Base-by-base conservation (phyloP, 2,888 invertebrate species). In the Pachymerium ferrugineum region DNA sequence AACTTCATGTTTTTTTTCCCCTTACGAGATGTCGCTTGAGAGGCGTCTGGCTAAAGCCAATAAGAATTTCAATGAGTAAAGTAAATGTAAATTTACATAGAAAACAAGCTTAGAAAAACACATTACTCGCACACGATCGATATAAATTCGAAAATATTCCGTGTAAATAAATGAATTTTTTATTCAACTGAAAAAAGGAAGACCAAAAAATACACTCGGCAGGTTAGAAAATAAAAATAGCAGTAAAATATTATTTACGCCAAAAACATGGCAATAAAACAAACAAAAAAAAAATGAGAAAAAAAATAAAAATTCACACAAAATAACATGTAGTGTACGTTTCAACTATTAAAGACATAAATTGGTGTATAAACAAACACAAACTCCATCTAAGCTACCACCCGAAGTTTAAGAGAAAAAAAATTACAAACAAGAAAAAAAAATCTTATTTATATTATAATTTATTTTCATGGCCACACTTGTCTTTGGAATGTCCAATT, bases 191-290 rank as follows among this genome's bases (percentile, higher is more conserved):
- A 62, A 62, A 62, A 62, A 25, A n/a, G 28, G 62, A 62, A 62
- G 62, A 62, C 62, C 25, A 62, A 62, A 62, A 47, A 47, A 62
- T 62, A 62, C 62, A 62, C 62, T 62, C 62, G 62, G 62, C 62
- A 22, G 28, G 62, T 62, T 62, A n/a, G 28, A 62, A 62, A 22
- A 62, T 28, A 54, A 25, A 12, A 25, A 28, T 22, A 62, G 62
- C 62, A 62, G 25, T 22, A 22, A n/a, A 62, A 62, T 28, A 62
- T 25, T 25, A 28, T 62, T 62, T 25, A n/a, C n/a, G 25, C 62
- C 25, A 62, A 62, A 62, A 62, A 28, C 25, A 28, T 25, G 28
- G 62, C 62, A 62, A n/a, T 28, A 62, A 62, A 54, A 54, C 22
- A 25, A 54, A 54, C 47, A 62, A 62, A 62, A 25, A 3, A 25